These are phyloP conservation scores for Medauroidea extradentata DNA, from an alignment of 1,140 invertebrate species.

Conservation along the genomic window DNA sequence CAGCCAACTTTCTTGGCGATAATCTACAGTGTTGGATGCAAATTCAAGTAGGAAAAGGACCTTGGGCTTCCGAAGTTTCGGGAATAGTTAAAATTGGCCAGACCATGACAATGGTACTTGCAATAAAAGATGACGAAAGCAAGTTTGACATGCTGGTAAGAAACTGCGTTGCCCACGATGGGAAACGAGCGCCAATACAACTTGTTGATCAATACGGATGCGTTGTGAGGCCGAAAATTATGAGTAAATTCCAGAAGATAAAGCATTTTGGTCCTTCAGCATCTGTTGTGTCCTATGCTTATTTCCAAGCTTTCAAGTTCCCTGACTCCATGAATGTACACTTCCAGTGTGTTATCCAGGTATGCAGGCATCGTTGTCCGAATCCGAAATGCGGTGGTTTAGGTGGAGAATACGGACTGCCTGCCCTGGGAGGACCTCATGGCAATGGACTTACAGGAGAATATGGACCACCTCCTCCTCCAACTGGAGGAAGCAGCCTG, in stretches of 20 bases:
- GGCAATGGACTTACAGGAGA: constrained; percentile 47
- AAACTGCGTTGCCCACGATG: constrained; percentile 92
- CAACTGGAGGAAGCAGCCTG: constrained; percentile 47
- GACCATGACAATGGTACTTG: constrained; percentile 93
- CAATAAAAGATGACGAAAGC: constrained; percentile 92
- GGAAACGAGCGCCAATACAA: constrained; percentile 87
- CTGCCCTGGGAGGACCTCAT: constrained; percentile 46
- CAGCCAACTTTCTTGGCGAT: constrained; percentile 90
- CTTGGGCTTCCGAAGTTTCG: constrained; percentile 90
- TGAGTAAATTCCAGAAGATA: constrained; percentile 91
- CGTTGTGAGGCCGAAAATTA: constrained; percentile 87
- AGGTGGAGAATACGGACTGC: constrained; percentile 63
- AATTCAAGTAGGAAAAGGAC: constrained; percentile 86
- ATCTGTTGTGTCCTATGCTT: constrained; percentile 89
- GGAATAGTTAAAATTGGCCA: constrained; percentile 94
- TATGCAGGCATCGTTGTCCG: constrained; percentile 88
- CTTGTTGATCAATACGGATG: constrained; percentile 89
- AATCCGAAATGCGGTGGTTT: constrained; percentile 78
- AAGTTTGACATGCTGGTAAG: constrained; percentile 93
- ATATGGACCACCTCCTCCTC: constrained; percentile 48
- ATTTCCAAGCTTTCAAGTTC: constrained; percentile 96
- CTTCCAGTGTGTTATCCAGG: constrained; percentile 95
- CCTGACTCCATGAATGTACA: constrained; percentile 96
- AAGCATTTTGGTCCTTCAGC: constrained; percentile 93
- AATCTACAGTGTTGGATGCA: constrained; percentile 96